A percentile compares a stretch with the other conserved stretches of the same genome.
These are phyloP conservation scores for Shinisaurus crocodilurus DNA, from an alignment of 2,113 vertebrate genomes.

Conservation along the genomic window DNA sequence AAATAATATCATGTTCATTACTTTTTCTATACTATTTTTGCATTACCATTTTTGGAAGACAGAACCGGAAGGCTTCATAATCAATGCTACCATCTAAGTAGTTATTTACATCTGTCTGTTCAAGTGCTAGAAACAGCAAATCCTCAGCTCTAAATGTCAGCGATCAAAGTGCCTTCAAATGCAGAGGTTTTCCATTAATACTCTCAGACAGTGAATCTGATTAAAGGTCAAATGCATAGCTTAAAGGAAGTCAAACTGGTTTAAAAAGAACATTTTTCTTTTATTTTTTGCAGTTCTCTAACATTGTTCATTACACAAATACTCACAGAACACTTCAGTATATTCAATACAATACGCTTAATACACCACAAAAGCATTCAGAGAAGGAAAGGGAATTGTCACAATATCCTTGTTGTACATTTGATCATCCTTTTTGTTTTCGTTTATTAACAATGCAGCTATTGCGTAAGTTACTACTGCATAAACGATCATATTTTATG, in stretches of 20 bases:
- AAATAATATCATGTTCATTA: not conserved
- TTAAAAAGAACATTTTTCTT: not conserved
- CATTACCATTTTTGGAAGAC: slow-evolving; percentile 37
- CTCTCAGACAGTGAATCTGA: slow-evolving; percentile 22
- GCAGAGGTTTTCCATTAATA: slow-evolving; percentile 27
- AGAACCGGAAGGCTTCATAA: slow-evolving; percentile 26
- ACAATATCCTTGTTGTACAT: not conserved
- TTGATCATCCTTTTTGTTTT: not conserved
- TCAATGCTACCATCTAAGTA: slow-evolving; percentile 39
- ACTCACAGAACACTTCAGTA: not conserved
- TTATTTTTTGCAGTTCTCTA: not conserved
- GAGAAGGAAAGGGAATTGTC: not conserved
- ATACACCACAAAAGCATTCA: not conserved
- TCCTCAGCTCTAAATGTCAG: slow-evolving; percentile 58
- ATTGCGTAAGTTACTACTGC: not conserved
- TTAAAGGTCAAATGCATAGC: slow-evolving; percentile 45
- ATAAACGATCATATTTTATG: not conserved
- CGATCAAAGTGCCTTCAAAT: fast-evolving
- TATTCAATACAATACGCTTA: too few species aligned
- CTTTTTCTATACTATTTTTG: slow-evolving; percentile 27
- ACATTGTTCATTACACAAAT: not conserved
- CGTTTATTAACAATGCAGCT: not conserved
- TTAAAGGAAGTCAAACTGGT: slow-evolving; percentile 8
- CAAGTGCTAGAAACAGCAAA: slow-evolving; percentile 52
- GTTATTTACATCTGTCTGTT: slow-evolving; percentile 29